Base-by-base conservation (phyloP, 2,888 invertebrate species). In the Maniola hyperantus region DNA sequence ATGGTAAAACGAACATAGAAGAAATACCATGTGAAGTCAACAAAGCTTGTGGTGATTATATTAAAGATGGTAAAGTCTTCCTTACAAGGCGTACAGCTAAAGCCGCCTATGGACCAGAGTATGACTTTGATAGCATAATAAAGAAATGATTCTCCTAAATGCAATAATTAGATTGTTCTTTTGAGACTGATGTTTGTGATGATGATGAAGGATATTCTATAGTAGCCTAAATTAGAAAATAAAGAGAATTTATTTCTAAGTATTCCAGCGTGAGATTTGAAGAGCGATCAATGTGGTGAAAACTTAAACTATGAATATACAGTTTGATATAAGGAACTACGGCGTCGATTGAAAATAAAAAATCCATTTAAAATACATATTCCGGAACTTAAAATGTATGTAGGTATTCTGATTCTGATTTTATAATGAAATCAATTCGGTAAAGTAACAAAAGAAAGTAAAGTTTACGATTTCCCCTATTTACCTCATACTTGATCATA, bases 141-240 rank as follows among this genome's bases (percentile, higher is more conserved):
- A 87, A 88, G 71, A 89, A 91, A 89, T 90, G 88, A 91, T 87
- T 86, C 54, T 66, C 68, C 76, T 76, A 77, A 74, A 75, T 79
- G 69, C 76, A 80, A 80, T 78, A 79, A 71, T 75, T 67, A 70
- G 50, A 66, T 64, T 64, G 61, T 70, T 82, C 76, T 75, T 82
- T 83, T 86, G 91, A 91, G 91, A 91, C 91, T 91, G 91, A 91
- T 83, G 85, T 80, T 82, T 89, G 88, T 89, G 87, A 88, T 87
- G 87, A 71, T 64, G 73, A 73, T 46, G 74, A 72, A 61, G 71
- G 71, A 72, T 75, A 72, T 72, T 72, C 71, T 72, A 69, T 67
- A 65, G 67, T 61, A 70, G 69, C 64, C 68, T 71, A 69, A 73
- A 66, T 66, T 69, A 66, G 33, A 44, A 59, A 64, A 54, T 67